phyloP scores from a whole-genome alignment of 2,888 invertebrate genomes.

The Ectobius pallidus region DNA sequence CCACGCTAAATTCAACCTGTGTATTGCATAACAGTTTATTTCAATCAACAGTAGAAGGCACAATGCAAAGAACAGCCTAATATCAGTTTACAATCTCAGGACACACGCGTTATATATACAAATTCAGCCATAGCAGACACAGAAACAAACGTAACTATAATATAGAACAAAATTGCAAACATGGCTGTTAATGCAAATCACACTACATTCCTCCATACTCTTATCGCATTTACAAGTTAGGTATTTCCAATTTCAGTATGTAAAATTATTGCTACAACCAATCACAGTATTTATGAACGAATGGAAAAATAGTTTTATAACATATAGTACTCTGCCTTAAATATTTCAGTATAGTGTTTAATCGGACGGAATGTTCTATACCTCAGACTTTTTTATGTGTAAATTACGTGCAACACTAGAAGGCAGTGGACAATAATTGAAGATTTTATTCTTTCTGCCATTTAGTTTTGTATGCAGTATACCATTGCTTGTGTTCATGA shows the following conservation, averaged over 20 bases:
- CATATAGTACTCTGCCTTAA: too few relatives aligned
- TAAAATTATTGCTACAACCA: constrained; percentile 13
- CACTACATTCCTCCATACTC: not conserved
- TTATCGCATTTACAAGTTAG: not conserved
- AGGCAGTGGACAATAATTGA: too few relatives aligned
- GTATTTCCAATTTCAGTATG: constrained; percentile 15
- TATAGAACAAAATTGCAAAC: not conserved
- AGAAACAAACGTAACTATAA: not conserved
- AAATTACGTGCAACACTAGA: too few relatives aligned
- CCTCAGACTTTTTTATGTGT: too few relatives aligned
- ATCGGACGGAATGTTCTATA: too few relatives aligned
- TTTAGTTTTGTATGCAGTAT: too few relatives aligned
- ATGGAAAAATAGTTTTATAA: too few relatives aligned
- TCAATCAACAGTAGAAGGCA: constrained; percentile 9
- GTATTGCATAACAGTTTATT: constrained; percentile 4
- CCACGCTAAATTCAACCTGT: too few relatives aligned
- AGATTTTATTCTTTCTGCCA: too few relatives aligned
- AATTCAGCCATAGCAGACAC: constrained; percentile 5
- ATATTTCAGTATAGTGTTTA: too few relatives aligned
- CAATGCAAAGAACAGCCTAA: constrained; percentile 7
- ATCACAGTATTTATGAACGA: constrained; percentile 6
- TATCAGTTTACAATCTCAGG: constrained; percentile 25
- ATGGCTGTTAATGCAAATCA: constrained; percentile 10
- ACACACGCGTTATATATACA: constrained; percentile 7
- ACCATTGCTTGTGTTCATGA: too few relatives aligned